Evolutionary conservation across 2,797 vertebrate genomes (phyloP).

Genomic region (Poecilia velifera): DNA sequence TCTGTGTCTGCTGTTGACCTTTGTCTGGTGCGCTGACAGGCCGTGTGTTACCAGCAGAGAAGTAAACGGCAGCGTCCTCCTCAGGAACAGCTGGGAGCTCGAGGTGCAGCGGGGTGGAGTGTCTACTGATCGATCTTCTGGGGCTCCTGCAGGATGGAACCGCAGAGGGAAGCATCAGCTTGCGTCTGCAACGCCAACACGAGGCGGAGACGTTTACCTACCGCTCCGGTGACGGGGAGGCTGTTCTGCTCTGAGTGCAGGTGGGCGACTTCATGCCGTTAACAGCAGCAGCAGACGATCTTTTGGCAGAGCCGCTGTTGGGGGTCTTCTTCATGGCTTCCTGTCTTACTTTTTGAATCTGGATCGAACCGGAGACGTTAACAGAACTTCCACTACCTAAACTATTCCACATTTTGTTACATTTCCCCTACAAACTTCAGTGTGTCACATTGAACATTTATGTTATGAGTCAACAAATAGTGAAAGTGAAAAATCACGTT

Average conservation of each 20-base stretch:
- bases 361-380: background rate
- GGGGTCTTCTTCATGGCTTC: constrained; percentile 60
- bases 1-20: constrained; percentile 73
- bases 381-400: background rate
- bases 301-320: constrained; percentile 48
- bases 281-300: constrained; percentile 30
- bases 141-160: constrained; percentile 50
- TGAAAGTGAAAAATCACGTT: background rate
- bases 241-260: constrained; percentile 73
- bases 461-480: background rate
- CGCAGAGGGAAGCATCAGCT: constrained; percentile 3
- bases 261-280: constrained; percentile 73
- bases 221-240: constrained; percentile 81
- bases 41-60: constrained; percentile 63
- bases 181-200: background rate
- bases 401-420: background rate
- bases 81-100: constrained; percentile 77
- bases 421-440: background rate
- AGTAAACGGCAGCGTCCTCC: constrained; percentile 61
- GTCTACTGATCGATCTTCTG: constrained; percentile 60
- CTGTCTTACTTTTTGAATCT: constrained; percentile 71
- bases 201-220: constrained; percentile 56
- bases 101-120: constrained; percentile 61
- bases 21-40: constrained; percentile 77
- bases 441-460: background rate